These are phyloP conservation scores for Drosophila pseudoobscura DNA, from an alignment of 1,140 invertebrate species.

Conservation along the genomic window DNA sequence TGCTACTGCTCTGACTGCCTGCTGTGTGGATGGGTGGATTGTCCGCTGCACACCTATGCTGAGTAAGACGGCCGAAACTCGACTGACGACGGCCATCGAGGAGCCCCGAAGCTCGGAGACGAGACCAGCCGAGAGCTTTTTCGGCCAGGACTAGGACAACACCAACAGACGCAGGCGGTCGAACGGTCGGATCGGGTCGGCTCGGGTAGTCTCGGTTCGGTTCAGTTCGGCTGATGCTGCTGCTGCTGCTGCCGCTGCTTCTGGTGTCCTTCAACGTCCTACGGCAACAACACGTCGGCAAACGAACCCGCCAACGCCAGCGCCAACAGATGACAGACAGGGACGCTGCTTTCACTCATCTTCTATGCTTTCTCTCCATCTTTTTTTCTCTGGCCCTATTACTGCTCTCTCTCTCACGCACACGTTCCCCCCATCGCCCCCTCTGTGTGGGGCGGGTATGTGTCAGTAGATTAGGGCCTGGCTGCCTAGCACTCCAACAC, in stretches of 20 bases:
- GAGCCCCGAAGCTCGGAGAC: constrained; percentile 3
- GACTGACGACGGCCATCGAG: constrained; percentile 52
- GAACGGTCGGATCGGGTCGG: not conserved
- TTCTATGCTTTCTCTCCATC: constrained; percentile 53
- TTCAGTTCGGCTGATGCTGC: constrained; percentile 7
- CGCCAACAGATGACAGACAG: constrained; percentile 79
- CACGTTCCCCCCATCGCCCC: constrained; percentile 4
- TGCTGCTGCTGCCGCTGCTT: constrained; percentile 29
- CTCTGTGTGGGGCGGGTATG: constrained; percentile 12
- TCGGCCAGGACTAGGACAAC: constrained; percentile 76
- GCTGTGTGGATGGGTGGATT: constrained; percentile 18
- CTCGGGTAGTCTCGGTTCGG: constrained; percentile 18
- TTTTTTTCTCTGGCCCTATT: constrained; percentile 34
- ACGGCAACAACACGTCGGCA: constrained; percentile 63
- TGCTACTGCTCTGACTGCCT: constrained; percentile 27
- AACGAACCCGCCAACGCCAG: constrained; percentile 55
- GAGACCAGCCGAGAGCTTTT: constrained; percentile 57
- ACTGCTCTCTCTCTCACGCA: constrained; percentile 2
- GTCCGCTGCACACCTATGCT: constrained; percentile 71
- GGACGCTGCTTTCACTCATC: constrained; percentile 65
- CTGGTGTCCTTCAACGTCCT: constrained; percentile 80
- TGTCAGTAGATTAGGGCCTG: constrained; percentile 59
- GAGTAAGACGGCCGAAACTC: constrained; percentile 77
- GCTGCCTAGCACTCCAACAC: too few relatives aligned
- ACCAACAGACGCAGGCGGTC: constrained; percentile 55